Base-by-base conservation (phyloP, 1,140 invertebrate species). In the Neodiprion lecontei region DNA sequence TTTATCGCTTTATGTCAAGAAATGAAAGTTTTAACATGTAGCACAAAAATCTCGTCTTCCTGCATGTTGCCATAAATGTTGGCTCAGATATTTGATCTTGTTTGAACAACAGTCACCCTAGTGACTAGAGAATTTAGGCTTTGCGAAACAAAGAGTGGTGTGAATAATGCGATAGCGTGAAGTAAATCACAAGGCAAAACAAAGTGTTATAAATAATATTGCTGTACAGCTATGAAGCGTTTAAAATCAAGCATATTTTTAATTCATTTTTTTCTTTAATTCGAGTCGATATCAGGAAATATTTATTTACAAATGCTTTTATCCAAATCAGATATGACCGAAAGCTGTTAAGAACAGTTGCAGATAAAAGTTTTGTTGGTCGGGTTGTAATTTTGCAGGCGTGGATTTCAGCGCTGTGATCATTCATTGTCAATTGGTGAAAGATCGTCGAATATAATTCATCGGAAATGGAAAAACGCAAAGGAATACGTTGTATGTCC, bases 401-500 rank as follows among this genome's bases (percentile, higher is more conserved):
- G 50, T 53, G 50, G n/a, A 14, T 21, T 21, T 21, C 17, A 21
- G 17, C 17, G 17, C 17, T 21, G 17, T 21, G 17, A 21, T 21
- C 17, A 21, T 21, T 21, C 17, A 21, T 21, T 21, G 17, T 21
- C 17, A 21, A 21, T 21, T 21, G 17, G 17, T 21, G 17, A 21
- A 9, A 9, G 67, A 68, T 68, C 67, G 28, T 68, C 28, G 67
- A 68, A 68, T 68, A 28, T 68, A 68, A 9, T 21, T 68, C 17
- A 28, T 17, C 67, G 28, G 9, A 28, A 68, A 28, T 28, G 17
- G 47, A 47, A 49, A 70, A 47, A n/a, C 47, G 48, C 21, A 48
- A 8, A 23, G 23, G 17, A 21, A 21, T 28, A 65, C 66, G 48
- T 72, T 47, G 68, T 69, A 66, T 73, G 73, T 72, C 74, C 79